Conservation (phyloP, 2,888 invertebrate genomes). For the Melanargia galathea region DNA sequence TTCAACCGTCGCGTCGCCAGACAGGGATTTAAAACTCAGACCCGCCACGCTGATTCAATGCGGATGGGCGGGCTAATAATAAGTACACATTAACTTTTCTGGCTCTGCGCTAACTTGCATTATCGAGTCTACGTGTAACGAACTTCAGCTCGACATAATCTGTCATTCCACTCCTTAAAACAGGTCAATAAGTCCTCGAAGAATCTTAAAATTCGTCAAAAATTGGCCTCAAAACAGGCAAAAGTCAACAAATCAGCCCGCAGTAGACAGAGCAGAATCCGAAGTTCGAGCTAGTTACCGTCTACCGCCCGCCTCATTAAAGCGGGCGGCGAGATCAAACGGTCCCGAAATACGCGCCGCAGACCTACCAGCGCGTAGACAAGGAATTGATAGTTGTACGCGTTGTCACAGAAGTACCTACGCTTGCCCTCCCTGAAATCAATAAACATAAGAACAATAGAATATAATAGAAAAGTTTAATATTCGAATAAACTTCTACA, state of each 20-base stretch:
- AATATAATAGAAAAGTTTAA: no score
- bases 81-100: no score
- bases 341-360: conserved; percentile 79
- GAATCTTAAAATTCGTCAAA: conserved; percentile 25
- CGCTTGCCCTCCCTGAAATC: neutral
- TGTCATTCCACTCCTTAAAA: no score
- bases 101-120: no score
- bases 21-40: no score
- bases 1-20: no score
- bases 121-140: no score
- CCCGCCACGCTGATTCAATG: no score
- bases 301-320: conserved; percentile 75
- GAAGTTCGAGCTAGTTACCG: conserved; percentile 74
- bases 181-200: neutral
- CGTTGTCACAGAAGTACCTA: conserved; percentile 31
- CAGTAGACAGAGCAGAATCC: conserved; percentile 69
- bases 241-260: conserved; percentile 65
- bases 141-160: no score
- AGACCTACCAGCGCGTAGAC: conserved; percentile 64
- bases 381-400: conserved; percentile 37
- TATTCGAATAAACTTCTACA: no score
- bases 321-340: conserved; percentile 84
- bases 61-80: no score
- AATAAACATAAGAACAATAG: no score
- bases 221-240: conserved; percentile 26